These are phyloP conservation scores for Dromiciops gliroides DNA, from an alignment of 2,113 vertebrate species.

Conservation along the genomic window DNA sequence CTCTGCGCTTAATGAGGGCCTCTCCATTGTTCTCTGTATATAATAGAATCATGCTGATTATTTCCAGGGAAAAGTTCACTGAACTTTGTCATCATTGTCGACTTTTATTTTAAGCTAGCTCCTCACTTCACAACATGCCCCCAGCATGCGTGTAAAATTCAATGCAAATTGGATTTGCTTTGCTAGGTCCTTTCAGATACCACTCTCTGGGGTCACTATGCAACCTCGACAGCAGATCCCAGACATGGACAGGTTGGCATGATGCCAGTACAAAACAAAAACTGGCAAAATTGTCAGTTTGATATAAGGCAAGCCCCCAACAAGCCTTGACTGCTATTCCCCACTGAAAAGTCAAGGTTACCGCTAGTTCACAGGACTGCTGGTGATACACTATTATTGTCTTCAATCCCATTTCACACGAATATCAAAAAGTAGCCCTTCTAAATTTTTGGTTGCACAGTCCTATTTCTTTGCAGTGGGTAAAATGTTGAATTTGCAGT, in stretches of 20 bases:
- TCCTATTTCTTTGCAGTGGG: neutral
- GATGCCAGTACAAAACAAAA: neutral
- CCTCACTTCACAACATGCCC: neutral
- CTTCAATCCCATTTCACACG: conserved; percentile 3
- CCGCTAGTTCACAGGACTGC: neutral
- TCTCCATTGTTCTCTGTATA: conserved; percentile 51
- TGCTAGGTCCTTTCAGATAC: conserved; percentile 23
- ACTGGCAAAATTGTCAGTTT: neutral
- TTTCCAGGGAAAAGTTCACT: conserved; percentile 59
- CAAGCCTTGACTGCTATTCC: neutral
- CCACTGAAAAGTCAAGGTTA: neutral
- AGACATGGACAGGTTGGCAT: neutral
- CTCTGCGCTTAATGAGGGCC: conserved; percentile 39
- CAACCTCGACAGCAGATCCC: neutral
- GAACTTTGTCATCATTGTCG: conserved; percentile 54
- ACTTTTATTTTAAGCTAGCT: conserved; percentile 22
- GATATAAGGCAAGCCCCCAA: neutral
- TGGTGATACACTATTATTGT: conserved; percentile 3
- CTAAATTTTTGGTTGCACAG: neutral
- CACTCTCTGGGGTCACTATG: neutral
- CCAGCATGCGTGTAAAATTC: conserved; percentile 41
- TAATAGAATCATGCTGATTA: conserved; percentile 40
- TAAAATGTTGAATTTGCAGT: neutral
- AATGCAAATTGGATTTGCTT: conserved; percentile 25
- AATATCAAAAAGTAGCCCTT: neutral